Conservation (phyloP, 2,113 vertebrate genomes). For the Erpornis zantholeuca region DNA sequence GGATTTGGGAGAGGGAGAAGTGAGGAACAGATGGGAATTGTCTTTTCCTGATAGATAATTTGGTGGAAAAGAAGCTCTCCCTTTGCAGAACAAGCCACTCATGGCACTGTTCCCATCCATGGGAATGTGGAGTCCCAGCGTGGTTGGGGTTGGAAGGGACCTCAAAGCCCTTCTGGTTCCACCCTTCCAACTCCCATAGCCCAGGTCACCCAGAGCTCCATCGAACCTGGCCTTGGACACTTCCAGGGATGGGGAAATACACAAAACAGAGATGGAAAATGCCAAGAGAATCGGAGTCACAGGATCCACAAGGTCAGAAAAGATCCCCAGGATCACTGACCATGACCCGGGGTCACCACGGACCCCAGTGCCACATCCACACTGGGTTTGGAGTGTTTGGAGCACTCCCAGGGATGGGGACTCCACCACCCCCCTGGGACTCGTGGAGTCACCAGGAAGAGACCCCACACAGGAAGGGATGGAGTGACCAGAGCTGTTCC, state of each 20-base stretch:
- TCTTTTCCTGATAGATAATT: not conserved
- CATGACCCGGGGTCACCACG: not conserved
- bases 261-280: not conserved
- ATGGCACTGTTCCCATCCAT: rapidly evolving
- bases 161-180: not conserved
- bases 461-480: not conserved
- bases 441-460: not conserved
- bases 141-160: not conserved
- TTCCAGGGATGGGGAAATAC: not conserved
- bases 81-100: rapidly evolving
- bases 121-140: not conserved
- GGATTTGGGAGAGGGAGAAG: not conserved
- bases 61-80: not conserved
- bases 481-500: not conserved
- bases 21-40: not conserved
- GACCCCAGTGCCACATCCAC: not conserved
- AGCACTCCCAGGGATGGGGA: not conserved
- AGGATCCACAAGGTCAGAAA: not conserved
- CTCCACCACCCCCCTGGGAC: not conserved
- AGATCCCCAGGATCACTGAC: not conserved
- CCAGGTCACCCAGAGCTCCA: not conserved
- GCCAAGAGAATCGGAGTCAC: not conserved
- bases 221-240: not conserved
- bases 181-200: not conserved
- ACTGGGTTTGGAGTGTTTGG: rapidly evolving